Evolutionary conservation across 2,113 vertebrate genomes (phyloP), one percentile per base, ranked within the genome.

Genomic region (Onychostoma macrolepis): DNA sequence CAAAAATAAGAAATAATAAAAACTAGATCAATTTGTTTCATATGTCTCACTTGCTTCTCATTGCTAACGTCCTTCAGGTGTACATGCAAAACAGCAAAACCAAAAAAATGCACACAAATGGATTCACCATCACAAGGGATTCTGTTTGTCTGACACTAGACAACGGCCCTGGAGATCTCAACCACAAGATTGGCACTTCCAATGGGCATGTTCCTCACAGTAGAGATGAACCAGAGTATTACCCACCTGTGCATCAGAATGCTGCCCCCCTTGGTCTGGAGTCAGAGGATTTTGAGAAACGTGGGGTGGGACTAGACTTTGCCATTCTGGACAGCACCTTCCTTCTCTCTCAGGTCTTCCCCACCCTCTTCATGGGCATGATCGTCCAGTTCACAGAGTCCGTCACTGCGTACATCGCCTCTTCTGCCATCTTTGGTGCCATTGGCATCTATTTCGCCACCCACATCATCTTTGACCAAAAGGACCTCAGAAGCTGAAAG

Each of bases 291-390:
- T 90, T 33, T 5, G 94, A 94, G 61, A 93, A 93, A 13, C 94
- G 95, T 0, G 95, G 95, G 0, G 93, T 95, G 43, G 95, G 95
- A 41, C 90, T 96, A 88, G 95, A 96, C 92, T 95, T 96, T 17
- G 95, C 95, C 87, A 94, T 96, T 78, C 87, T 96, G 77, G 95
- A 96, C 90, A 94, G 95, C 92, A 94, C 95, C 86, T 96, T 96
- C 74, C 93, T 96, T 71, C 94, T 96, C 85, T 95, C 95, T 92
- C 95, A 96, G 94, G 94, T 96, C 76, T 93, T 96, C 82, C 95
- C 95, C 80, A 93, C 95, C 21, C 91, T 96, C 83, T 95, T 96
- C 92, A 95, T 96, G 95, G 95, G 95, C 80, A 93, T 92, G 91
- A 92, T 96, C 3, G 95, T 95, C 76, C 94, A 96, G 90, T 92